Evolutionary conservation across 2,113 vertebrate genomes (phyloP).

Genomic region (Rana temporaria): DNA sequence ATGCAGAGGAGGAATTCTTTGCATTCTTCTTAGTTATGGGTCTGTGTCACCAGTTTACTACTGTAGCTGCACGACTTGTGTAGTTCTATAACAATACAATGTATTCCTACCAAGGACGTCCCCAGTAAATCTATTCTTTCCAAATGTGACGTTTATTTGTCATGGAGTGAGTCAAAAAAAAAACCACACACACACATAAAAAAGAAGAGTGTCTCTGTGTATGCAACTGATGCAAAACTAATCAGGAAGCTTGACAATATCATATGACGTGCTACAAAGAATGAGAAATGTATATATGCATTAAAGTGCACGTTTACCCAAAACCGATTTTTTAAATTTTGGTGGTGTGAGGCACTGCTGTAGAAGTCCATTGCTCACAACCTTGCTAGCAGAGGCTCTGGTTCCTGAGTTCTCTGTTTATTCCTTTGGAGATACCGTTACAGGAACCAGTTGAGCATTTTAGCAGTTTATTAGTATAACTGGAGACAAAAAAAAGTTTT

Average conservation of each 20-base stretch:
- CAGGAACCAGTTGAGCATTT: too few species aligned
- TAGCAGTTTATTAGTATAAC: too few species aligned
- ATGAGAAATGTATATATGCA: too few species aligned
- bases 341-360: too few species aligned
- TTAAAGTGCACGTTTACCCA: too few species aligned
- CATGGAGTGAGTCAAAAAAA: constrained; percentile 25
- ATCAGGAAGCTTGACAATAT: not conserved
- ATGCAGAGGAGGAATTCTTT: not conserved
- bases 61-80: not conserved
- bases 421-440: too few species aligned
- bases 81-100: not conserved
- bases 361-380: too few species aligned
- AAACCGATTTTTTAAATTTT: too few species aligned
- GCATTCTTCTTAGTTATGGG: not conserved
- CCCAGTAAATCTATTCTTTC: constrained; percentile 19
- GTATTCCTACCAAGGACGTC: constrained; percentile 5
- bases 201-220: not conserved
- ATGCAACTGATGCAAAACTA: not conserved
- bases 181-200: not conserved
- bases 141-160: constrained; percentile 21
- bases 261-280: too few species aligned
- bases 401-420: too few species aligned
- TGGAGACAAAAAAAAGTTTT: too few species aligned
- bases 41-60: not conserved
- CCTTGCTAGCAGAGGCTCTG: too few species aligned